Conservation (phyloP, 37 sponge, comb jelly and placozoan species). For the Theonella swinhoei region DNA sequence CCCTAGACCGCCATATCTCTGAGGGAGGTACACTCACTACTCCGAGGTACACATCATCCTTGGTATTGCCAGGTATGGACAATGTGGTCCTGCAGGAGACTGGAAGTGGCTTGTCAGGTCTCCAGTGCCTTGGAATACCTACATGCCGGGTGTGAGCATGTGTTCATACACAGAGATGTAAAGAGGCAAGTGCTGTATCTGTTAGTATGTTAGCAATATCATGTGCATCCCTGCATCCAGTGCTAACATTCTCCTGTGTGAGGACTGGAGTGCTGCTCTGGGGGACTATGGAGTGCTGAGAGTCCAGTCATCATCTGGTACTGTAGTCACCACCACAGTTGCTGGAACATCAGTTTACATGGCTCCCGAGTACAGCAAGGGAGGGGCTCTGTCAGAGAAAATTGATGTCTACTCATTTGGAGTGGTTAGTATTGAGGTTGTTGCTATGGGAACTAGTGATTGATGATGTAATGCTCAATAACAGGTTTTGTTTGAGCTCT, state of each 20-base stretch:
- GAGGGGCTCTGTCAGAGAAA: constrained; percentile 21
- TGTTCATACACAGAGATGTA: constrained; percentile 65
- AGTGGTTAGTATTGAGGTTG: constrained; percentile 55
- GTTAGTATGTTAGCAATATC: too few species aligned
- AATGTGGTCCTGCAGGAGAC: constrained; percentile 10
- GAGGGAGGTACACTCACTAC: constrained; percentile 7
- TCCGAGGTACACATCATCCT: background rate
- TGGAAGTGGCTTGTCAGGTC: constrained; percentile 36
- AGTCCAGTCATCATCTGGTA: constrained; percentile 4
- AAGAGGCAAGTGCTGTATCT: constrained; percentile 55
- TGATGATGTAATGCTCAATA: background rate
- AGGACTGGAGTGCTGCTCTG: constrained; percentile 44
- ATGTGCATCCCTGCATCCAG: constrained; percentile 20
- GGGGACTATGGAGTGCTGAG: constrained; percentile 67
- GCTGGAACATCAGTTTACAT: constrained; percentile 62
- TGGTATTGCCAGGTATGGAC: too few species aligned
- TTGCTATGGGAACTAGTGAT: too few species aligned
- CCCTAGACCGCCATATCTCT: constrained; percentile 32
- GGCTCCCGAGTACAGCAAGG: constrained; percentile 44
- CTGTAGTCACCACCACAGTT: constrained; percentile 35
- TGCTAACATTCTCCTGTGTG: constrained; percentile 60
- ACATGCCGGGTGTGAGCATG: constrained; percentile 26
- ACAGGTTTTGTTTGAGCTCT: background rate
- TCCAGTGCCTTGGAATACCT: constrained; percentile 53
- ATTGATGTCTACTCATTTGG: constrained; percentile 65